Conservation (phyloP, 2,113 vertebrate species). For the Ranitomeya imitator region DNA sequence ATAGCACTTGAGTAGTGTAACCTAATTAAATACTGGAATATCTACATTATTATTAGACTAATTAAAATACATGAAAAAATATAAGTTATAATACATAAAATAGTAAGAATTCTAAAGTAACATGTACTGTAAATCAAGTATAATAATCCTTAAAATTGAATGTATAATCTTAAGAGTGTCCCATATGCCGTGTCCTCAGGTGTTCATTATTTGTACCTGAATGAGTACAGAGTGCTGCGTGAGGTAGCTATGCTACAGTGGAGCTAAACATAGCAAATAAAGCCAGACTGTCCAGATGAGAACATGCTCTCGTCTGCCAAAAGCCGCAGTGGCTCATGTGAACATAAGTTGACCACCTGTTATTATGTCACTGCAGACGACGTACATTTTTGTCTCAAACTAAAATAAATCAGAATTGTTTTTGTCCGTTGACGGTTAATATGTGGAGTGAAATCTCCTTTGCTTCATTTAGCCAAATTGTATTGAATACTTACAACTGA, state of each 20-base stretch:
- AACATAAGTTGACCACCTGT: constrained; percentile 47
- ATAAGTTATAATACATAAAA: not conserved
- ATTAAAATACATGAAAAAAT: too few relatives aligned
- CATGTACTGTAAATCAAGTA: not conserved
- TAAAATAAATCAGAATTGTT: not conserved
- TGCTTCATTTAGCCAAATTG: not conserved
- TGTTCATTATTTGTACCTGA: constrained; percentile 3
- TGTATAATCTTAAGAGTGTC: not conserved
- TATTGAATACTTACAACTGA: not conserved
- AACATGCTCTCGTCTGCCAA: constrained; percentile 37
- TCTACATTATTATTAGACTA: too few relatives aligned
- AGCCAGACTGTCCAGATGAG: constrained; percentile 18
- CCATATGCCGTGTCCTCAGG: not conserved
- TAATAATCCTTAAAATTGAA: not conserved
- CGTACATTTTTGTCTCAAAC: not conserved
- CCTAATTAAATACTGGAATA: too few relatives aligned
- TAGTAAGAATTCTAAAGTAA: too few relatives aligned
- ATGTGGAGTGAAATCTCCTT: not conserved
- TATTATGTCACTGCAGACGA: constrained; percentile 14
- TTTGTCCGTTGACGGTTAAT: not conserved
- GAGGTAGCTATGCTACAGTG: constrained; percentile 43
- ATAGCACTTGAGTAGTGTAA: too few relatives aligned
- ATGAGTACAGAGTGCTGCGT: constrained; percentile 6
- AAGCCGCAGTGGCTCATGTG: constrained; percentile 27
- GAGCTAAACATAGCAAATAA: constrained; percentile 37